Conservation (phyloP, 2,888 invertebrate genomes). For the Cinara cedri region DNA sequence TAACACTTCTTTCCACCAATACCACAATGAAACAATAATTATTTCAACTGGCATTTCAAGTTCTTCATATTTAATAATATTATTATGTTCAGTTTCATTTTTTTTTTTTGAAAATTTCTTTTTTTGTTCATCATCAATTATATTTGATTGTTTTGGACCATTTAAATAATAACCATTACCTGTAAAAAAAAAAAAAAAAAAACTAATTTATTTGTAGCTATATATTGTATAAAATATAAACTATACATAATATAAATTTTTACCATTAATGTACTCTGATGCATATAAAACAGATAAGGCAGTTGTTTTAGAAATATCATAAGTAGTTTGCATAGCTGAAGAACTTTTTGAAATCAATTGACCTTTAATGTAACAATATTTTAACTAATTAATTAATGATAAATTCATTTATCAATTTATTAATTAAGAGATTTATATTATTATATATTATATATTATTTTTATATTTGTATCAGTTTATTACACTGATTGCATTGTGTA, state of each 20-base stretch:
- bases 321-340: slow-evolving; percentile 52
- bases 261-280: slow-evolving; percentile 68
- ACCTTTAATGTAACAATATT: slow-evolving; percentile 18
- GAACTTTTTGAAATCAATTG: slow-evolving; percentile 46
- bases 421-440: not conserved
- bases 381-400: not conserved
- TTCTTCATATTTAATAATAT: slow-evolving; percentile 59
- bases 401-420: not conserved
- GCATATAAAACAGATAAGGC: slow-evolving; percentile 77
- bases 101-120: slow-evolving; percentile 57
- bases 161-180: slow-evolving; percentile 82
- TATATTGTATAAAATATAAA: not conserved
- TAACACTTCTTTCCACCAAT: slow-evolving; percentile 84
- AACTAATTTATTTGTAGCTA: no score
- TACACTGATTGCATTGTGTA: no score
- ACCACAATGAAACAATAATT: slow-evolving; percentile 77
- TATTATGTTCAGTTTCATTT: slow-evolving; percentile 57
- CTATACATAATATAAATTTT: slow-evolving; percentile 31
- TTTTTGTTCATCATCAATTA: slow-evolving; percentile 61
- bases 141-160: slow-evolving; percentile 28
- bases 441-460: no score
- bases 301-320: slow-evolving; percentile 65
- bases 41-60: slow-evolving; percentile 71
- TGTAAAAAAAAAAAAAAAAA: slow-evolving; percentile 62
- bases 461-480: no score